Percentiles rank a stretch among this genome's conserved stretches.
phyloP scores from a whole-genome alignment of 1,140 invertebrate species.

The Nomia melanderi region DNA sequence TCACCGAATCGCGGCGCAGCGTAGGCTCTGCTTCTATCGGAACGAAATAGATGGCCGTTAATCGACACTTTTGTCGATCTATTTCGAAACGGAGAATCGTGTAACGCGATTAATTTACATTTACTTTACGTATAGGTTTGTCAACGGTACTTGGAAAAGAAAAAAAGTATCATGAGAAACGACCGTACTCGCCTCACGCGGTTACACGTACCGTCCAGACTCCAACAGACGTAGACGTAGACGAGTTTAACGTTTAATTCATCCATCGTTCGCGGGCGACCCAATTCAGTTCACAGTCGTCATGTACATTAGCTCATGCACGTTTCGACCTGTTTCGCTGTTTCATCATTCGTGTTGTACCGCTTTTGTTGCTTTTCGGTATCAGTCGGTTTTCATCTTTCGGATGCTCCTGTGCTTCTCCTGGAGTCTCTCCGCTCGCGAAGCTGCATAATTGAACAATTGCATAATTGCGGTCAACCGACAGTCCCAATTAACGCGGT shows the following conservation, averaged over 20 bases:
- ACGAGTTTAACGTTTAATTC: conserved; percentile 15
- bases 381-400: not conserved
- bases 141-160: no score
- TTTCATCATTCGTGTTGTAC: not conserved
- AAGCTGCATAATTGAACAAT: no score
- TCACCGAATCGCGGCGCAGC: not conserved
- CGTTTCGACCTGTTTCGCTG: not conserved
- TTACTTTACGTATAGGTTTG: no score
- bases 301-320: conserved; percentile 1
- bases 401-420: no score
- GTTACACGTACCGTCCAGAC: not conserved
- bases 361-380: not conserved
- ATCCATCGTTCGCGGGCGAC: conserved; percentile 1
- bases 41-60: not conserved
- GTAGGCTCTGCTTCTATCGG: not conserved
- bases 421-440: not conserved
- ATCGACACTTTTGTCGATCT: not conserved
- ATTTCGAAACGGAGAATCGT: no score
- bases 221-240: not conserved
- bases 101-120: no score
- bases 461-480: not conserved
- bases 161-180: no score
- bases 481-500: no score
- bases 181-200: not conserved
- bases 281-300: conserved; percentile 8